Evolutionary conservation across 2,113 vertebrate species (phyloP).

Genomic region (Copsychus sechellarum): DNA sequence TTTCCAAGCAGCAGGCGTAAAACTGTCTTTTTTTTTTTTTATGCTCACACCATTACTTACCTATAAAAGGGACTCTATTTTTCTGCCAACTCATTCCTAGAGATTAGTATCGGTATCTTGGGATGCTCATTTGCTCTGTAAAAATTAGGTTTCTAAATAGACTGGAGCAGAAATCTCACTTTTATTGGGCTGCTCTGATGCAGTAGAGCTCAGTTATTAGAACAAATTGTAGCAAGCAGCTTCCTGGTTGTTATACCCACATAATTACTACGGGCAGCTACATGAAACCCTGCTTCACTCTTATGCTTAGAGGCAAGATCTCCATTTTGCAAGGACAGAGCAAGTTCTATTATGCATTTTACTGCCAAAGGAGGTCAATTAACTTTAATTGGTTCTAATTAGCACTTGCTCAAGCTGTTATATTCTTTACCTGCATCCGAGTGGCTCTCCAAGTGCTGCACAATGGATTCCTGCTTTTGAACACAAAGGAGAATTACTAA

Average conservation of each 20-base stretch:
- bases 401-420: constrained; percentile 65
- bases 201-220: background rate
- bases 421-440: constrained; percentile 66
- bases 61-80: constrained; percentile 9
- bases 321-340: constrained; percentile 62
- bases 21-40: background rate
- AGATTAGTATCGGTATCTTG: constrained; percentile 14
- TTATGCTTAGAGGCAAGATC: constrained; percentile 31
- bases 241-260: constrained; percentile 14
- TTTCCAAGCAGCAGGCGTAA: background rate
- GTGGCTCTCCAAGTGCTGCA: constrained; percentile 54
- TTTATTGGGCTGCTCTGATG: background rate
- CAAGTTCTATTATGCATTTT: constrained; percentile 54
- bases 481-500: constrained; percentile 54
- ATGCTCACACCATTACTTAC: constrained; percentile 8
- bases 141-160: constrained; percentile 37
- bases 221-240: constrained; percentile 25
- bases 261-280: constrained; percentile 31
- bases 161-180: constrained; percentile 15
- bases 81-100: constrained; percentile 43
- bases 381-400: constrained; percentile 71
- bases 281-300: constrained; percentile 13
- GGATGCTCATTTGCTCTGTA: constrained; percentile 24
- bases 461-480: constrained; percentile 59
- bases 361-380: constrained; percentile 67